A percentile compares a stretch with the other conserved stretches of the same genome.
phyloP scores from a whole-genome alignment of 1,140 invertebrate species.

The Arctopsyche grandis region DNA sequence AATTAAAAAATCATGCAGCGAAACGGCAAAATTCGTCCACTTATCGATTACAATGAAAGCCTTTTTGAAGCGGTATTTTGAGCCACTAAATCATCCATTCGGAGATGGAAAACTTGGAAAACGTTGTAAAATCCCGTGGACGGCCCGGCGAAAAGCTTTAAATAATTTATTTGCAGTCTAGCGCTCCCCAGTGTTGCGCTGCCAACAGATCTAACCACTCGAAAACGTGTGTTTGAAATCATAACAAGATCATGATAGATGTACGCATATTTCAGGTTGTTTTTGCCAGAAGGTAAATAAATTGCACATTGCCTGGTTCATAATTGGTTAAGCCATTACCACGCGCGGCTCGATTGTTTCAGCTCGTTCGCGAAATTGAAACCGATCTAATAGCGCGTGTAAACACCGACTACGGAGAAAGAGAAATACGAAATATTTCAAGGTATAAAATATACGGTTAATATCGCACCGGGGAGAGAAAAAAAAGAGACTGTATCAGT shows the following conservation, averaged over 20 bases:
- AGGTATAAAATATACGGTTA: too few relatives aligned
- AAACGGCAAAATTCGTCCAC: too few relatives aligned
- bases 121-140: too few relatives aligned
- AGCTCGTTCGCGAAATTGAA: conserved; percentile 22
- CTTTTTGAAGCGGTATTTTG: too few relatives aligned
- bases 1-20: too few relatives aligned
- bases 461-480: too few relatives aligned
- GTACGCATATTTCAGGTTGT: conserved; percentile 51
- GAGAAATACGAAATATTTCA: neutral
- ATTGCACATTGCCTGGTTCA: conserved; percentile 46
- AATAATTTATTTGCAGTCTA: conserved; percentile 23
- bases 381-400: neutral
- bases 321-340: conserved; percentile 48
- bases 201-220: conserved; percentile 36
- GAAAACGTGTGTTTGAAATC: conserved; percentile 51
- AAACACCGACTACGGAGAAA: neutral
- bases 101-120: too few relatives aligned
- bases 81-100: too few relatives aligned
- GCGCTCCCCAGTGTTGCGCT: neutral
- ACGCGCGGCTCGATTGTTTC: conserved; percentile 41
- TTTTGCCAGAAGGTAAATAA: conserved; percentile 53
- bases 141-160: too few relatives aligned
- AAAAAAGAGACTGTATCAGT: too few relatives aligned
- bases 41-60: too few relatives aligned
- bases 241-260: conserved; percentile 47